Evolutionary conservation across 2,888 invertebrate genomes (phyloP), one percentile per base, ranked within the genome.

Genomic region (Ophraella communa): DNA sequence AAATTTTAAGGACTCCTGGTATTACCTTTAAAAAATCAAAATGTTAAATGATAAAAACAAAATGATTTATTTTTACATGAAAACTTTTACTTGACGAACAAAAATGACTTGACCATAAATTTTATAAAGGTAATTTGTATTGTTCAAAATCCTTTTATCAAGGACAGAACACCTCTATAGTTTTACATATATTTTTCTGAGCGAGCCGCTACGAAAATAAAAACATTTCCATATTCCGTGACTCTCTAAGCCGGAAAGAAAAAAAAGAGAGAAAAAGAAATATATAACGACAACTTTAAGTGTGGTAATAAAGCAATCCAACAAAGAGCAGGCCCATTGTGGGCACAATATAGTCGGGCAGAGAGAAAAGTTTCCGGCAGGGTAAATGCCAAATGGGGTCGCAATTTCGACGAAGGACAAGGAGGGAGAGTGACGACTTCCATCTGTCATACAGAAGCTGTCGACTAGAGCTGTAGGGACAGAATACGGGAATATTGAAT

Each of bases 391-490:
- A 35, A 57, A 57, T 45, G 56, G 56, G 56, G 45, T 44, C 45
- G 45, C 24, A 30, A 18, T 7, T 24, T 11, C 24, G 17, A 45
- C 23, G 27, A 17, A 42, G 42, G 68, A 45, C 23, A 17, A 17
- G 24, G 42, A 67, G 69, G 55, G 27, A 61, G 67, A 68, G 71
- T 71, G 71, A 74, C 73, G 71, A 64, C 68, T 68, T 71, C 72
- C 73, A 75, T 74, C 73, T 74, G 75, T 72, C 73, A 71, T 71
- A 72, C 74, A 74, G 74, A 76, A 74, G 73, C 73, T 71, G 72
- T 68, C 71, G 71, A n/a, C 21, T 59, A 23, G 21, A 59, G 49
- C 39, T 21, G 24, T 51, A 39, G 52, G 27, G 27, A 52, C n/a
- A 57, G 53, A 45, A 42, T 11, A 23, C 10, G 14, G 60, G 53